Evolutionary conservation across 2,113 vertebrate genomes (phyloP).

Genomic region (Cephalopholis sonnerati): DNA sequence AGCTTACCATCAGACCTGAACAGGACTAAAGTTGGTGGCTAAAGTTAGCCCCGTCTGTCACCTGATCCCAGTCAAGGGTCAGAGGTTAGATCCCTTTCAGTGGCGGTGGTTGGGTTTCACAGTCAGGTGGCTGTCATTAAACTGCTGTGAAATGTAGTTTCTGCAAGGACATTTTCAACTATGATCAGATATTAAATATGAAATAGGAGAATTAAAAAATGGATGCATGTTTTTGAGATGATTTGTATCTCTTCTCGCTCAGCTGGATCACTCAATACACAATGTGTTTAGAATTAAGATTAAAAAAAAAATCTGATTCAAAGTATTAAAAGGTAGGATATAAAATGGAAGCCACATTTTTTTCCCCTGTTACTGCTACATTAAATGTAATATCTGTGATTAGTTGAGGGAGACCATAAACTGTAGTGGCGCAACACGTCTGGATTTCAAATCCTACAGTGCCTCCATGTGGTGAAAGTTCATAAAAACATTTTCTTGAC

Average conservation of each 20-base stretch:
- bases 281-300: not conserved
- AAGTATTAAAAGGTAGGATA: not conserved
- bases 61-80: conserved; percentile 72
- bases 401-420: not conserved
- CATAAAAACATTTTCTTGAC: conserved; percentile 3
- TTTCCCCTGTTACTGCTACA: not conserved
- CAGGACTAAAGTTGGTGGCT: conserved; percentile 72
- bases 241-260: not conserved
- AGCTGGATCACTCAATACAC: not conserved
- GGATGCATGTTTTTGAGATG: not conserved
- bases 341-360: not conserved
- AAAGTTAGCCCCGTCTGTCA: conserved; percentile 81
- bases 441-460: conserved; percentile 45
- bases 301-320: not conserved
- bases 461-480: conserved; percentile 67
- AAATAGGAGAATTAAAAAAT: not conserved
- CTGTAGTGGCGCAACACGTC: not conserved
- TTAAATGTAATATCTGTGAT: not conserved
- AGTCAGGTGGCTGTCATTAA: conserved; percentile 41
- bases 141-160: conserved; percentile 40
- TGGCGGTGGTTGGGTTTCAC: conserved; percentile 73
- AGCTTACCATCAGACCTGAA: conserved; percentile 44
- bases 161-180: conserved; percentile 21
- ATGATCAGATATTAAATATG: conserved; percentile 10
- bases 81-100: conserved; percentile 66